Percentiles rank a stretch among this genome's conserved stretches.
Conservation (phyloP, 2,888 invertebrate genomes). For the Lycaena phlaeas region DNA sequence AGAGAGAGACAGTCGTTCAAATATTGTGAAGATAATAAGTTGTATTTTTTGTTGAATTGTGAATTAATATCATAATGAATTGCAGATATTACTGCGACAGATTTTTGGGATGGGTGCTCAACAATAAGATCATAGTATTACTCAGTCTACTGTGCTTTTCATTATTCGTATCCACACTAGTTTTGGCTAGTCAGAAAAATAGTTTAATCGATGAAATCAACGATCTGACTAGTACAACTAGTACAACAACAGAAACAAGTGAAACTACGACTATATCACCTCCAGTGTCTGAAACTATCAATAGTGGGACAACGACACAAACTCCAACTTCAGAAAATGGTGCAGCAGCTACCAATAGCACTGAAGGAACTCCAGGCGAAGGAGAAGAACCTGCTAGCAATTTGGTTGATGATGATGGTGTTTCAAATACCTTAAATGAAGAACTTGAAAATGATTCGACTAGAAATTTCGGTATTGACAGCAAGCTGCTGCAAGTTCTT, state of each 20-base stretch:
- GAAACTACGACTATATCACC: not conserved
- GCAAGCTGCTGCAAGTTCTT: constrained; percentile 9
- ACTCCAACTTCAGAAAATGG: not conserved
- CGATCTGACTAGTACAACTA: constrained; percentile 23
- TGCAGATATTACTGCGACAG: constrained; percentile 43
- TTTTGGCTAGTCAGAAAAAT: constrained; percentile 44
- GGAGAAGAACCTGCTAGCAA: not conserved
- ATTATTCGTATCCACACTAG: constrained; percentile 49
- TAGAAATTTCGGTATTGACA: constrained; percentile 8
- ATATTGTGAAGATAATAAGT: not conserved
- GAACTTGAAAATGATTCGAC: not conserved
- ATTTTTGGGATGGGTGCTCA: constrained; percentile 42
- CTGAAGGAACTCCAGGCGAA: not conserved
- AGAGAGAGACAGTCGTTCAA: not conserved
- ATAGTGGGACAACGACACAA: not conserved
- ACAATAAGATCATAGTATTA: constrained; percentile 55
- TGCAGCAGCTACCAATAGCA: not conserved
- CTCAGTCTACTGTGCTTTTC: constrained; percentile 44
- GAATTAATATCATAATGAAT: constrained; percentile 24
- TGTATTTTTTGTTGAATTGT: constrained; percentile 10
- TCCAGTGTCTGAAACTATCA: not conserved
- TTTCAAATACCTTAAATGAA: not conserved
- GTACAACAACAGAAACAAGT: not conserved
- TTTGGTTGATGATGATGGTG: not conserved
- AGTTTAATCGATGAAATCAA: constrained; percentile 28